Evolutionary conservation across 1,140 invertebrate species (phyloP), one percentile per base, ranked within the genome.

Genomic region (Macrostomum lignano): DNA sequence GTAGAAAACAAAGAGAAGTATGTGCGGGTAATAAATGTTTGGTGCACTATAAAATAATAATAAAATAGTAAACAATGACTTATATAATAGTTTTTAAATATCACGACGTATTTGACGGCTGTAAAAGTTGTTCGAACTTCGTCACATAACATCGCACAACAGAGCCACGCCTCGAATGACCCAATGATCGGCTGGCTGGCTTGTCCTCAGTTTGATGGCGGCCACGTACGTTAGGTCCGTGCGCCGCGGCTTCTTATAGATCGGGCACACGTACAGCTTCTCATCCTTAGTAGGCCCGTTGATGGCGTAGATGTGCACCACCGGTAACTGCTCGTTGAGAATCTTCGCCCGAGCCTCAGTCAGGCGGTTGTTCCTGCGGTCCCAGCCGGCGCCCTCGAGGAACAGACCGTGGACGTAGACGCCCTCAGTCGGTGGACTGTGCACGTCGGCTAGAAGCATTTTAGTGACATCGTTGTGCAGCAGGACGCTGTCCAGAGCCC

Each of bases 181-280:
- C 82, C 84, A 93, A 37, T 57, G 84, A 73, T 44, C 74, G 61
- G 32, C 78, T 69, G 61, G 73, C 73, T 47, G 73, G 3, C 38
- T 36, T 1, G 78, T 82, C 36, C 48, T 50, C 60, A 91, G 73
- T 56, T 86, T 75, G 38, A 91, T 78, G 1, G 78, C 78, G 1
- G 81, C 78, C 15, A 93, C 78, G 55, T 88, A 93, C 46, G 82
- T 91, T 7, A 71, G 63, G 60, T 88, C 79, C 0, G 79, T 86
- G 37, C 82, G 60, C 43, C 77, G 71, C 0, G 79, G 78, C 50
- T 91, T 91, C 42, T 79, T 69, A 54, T 91, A 93, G 43, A 93
- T 84, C 1, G 84, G 82, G 57, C 82, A 91, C 46, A 79, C 74
- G 48, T 91, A 93, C 7, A 86, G 61, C 41, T 73, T 70, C 0